Conservation (phyloP, 2,888 invertebrate genomes). For the Eurytoma adleriae region DNA sequence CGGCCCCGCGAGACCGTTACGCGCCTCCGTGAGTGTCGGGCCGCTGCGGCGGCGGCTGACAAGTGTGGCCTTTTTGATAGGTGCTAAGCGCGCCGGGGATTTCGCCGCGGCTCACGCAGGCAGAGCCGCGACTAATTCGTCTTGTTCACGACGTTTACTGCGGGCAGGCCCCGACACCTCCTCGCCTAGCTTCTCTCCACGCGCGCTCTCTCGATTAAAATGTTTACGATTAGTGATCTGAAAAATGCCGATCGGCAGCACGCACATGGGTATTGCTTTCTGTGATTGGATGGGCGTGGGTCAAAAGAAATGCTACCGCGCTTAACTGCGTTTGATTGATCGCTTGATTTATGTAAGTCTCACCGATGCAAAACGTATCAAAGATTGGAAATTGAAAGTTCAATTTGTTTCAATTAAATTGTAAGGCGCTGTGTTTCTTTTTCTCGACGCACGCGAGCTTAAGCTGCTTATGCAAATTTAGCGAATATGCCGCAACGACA, state of each 20-base stretch:
- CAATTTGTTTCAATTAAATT: too few relatives aligned
- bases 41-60: slow-evolving; percentile 29
- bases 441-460: too few relatives aligned
- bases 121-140: slow-evolving; percentile 46
- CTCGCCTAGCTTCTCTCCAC: background rate
- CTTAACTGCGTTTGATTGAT: too few relatives aligned
- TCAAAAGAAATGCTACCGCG: too few relatives aligned
- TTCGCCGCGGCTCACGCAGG: background rate
- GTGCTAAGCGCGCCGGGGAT: slow-evolving; percentile 45
- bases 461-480: too few relatives aligned
- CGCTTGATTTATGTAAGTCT: too few relatives aligned
- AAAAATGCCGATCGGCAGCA: slow-evolving; percentile 29
- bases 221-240: slow-evolving; percentile 31
- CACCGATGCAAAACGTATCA: too few relatives aligned
- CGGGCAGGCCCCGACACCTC: slow-evolving; percentile 10
- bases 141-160: slow-evolving; percentile 42
- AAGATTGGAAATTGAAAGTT: too few relatives aligned
- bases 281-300: too few relatives aligned
- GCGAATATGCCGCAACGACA: too few relatives aligned
- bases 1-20: background rate
- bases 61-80: slow-evolving; percentile 47
- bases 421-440: too few relatives aligned
- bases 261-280: too few relatives aligned
- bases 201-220: slow-evolving; percentile 21
- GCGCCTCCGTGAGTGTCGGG: slow-evolving; percentile 28